Evolutionary conservation across 2,113 vertebrate species (phyloP).

Genomic region (Prionailurus viverrinus): DNA sequence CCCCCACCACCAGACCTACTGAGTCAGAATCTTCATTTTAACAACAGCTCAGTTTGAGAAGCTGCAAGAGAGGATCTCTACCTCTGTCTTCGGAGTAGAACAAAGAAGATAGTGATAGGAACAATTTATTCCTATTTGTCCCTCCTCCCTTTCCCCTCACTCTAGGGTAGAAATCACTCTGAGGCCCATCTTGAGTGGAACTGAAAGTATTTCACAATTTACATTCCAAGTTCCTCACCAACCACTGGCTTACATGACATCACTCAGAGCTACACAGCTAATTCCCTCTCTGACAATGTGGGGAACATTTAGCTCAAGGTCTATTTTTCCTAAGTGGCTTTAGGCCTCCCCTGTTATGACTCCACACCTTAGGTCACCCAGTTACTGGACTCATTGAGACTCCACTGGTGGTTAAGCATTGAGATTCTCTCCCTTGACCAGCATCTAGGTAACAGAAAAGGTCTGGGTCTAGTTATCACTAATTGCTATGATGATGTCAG

Average conservation of each 20-base stretch:
- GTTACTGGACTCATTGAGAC: neutral
- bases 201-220: conserved; percentile 72
- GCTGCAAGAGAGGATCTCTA: neutral
- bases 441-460: neutral
- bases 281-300: neutral
- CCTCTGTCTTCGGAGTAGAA: neutral
- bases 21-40: neutral
- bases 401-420: neutral
- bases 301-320: conserved; percentile 42
- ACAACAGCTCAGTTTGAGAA: neutral
- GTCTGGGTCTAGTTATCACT: neutral
- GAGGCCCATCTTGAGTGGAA: conserved; percentile 60
- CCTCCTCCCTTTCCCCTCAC: neutral
- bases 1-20: neutral
- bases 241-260: conserved; percentile 50
- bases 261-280: neutral
- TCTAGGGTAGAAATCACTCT: conserved; percentile 9
- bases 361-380: neutral
- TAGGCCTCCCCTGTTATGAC: neutral
- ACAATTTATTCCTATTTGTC: neutral
- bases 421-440: neutral
- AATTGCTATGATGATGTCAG: neutral
- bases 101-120: neutral
- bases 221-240: neutral
- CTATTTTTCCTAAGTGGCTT: conserved; percentile 44